phyloP scores from a whole-genome alignment of 2,888 invertebrate genomes.

The Yponomeuta plumbellus region DNA sequence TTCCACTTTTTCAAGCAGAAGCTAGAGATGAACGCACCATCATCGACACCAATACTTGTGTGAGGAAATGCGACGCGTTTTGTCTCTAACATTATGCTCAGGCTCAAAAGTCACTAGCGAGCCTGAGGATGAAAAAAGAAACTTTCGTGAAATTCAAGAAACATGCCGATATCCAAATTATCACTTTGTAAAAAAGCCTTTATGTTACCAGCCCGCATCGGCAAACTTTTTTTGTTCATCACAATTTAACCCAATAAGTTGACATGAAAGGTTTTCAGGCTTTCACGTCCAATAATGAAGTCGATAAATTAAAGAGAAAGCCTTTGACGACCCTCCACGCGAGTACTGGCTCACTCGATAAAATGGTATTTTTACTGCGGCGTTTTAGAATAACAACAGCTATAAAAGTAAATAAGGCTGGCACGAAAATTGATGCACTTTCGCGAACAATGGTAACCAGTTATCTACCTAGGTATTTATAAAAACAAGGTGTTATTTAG shows the following conservation, averaged over 20 bases:
- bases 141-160: too few species aligned
- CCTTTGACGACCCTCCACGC: constrained; percentile 15
- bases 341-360: not conserved
- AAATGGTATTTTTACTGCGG: not conserved
- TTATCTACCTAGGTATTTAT: not conserved
- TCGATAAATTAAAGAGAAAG: constrained; percentile 19
- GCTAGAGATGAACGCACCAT: too few species aligned
- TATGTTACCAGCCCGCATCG: not conserved
- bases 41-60: too few species aligned
- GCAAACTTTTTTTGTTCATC: not conserved
- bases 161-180: not conserved
- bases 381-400: not conserved
- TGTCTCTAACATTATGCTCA: too few species aligned
- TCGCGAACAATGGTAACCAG: not conserved
- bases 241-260: constrained; percentile 13
- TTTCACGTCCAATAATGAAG: constrained; percentile 19
- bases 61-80: too few species aligned
- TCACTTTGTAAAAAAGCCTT: not conserved
- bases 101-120: too few species aligned
- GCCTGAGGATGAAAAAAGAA: too few species aligned
- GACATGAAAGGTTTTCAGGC: constrained; percentile 15
- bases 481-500: not conserved
- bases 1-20: too few species aligned
- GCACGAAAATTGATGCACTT: not conserved
- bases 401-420: not conserved